Conservation (phyloP, 2,888 invertebrate genomes). For the Eubasilissa splendida region DNA sequence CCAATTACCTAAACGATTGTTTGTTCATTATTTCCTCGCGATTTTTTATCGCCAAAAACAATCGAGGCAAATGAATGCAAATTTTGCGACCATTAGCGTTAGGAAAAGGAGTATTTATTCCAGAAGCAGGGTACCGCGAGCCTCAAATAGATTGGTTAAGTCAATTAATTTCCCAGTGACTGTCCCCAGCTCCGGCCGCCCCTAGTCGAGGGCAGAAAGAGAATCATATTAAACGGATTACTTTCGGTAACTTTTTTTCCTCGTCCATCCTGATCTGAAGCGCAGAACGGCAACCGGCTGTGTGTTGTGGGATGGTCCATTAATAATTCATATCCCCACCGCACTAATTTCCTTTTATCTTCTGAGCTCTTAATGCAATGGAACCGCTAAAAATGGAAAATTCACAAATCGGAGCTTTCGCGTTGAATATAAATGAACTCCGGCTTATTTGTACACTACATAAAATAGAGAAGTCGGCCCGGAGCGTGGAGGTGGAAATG, state of each 20-base stretch:
- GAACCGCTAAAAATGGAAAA: slow-evolving; percentile 56
- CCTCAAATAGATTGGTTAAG: slow-evolving; percentile 29
- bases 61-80: slow-evolving; percentile 40
- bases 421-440: slow-evolving; percentile 55
- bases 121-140: not conserved
- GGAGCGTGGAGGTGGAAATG: slow-evolving; percentile 10
- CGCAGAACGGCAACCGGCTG: not conserved
- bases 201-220: slow-evolving; percentile 3
- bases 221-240: slow-evolving; percentile 5
- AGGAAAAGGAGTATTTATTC: slow-evolving; percentile 9
- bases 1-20: slow-evolving; percentile 8
- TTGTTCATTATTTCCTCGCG: slow-evolving; percentile 12
- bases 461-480: slow-evolving; percentile 38
- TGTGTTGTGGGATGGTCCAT: slow-evolving; percentile 20
- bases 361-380: slow-evolving; percentile 56
- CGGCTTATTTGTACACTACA: slow-evolving; percentile 54
- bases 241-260: slow-evolving; percentile 10
- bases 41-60: slow-evolving; percentile 33
- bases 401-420: slow-evolving; percentile 54
- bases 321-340: slow-evolving; percentile 55
- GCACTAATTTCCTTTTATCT: slow-evolving; percentile 57
- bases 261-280: not conserved
- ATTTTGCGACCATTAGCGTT: slow-evolving; percentile 30
- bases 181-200: not conserved
- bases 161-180: slow-evolving; percentile 6